Evolutionary conservation across 1,140 invertebrate species (phyloP).

Genomic region (Drosophila ficusphila): DNA sequence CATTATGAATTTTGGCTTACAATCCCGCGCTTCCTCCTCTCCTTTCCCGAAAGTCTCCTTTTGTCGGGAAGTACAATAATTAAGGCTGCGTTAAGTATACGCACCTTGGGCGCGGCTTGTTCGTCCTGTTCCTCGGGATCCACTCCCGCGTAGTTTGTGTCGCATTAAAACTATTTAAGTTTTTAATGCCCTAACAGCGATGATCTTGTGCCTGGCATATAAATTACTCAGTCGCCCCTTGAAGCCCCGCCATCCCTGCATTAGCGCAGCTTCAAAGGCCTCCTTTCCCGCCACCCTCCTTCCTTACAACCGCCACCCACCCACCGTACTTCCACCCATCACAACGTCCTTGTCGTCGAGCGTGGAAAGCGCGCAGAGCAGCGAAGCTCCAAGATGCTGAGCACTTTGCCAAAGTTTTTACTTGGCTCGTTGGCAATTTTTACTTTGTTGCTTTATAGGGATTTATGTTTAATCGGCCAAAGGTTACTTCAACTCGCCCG

Average conservation of each 20-base stretch:
- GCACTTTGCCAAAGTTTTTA: constrained; percentile 80
- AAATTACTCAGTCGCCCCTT: constrained; percentile 55
- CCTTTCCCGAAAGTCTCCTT: neutral
- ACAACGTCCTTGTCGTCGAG: constrained; percentile 57
- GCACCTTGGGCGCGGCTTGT: constrained; percentile 34
- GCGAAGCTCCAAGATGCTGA: constrained; percentile 54
- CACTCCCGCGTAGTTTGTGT: constrained; percentile 63
- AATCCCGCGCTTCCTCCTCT: neutral
- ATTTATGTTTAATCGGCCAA: constrained; percentile 81
- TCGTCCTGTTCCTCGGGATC: constrained; percentile 14
- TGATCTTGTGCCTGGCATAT: constrained; percentile 80
- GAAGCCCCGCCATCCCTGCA: constrained; percentile 10
- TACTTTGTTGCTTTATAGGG: constrained; percentile 80
- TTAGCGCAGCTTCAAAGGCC: constrained; percentile 68
- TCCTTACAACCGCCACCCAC: neutral
- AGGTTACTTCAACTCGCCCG: constrained; percentile 54
- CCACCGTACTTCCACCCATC: neutral
- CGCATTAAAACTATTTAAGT: constrained; percentile 83
- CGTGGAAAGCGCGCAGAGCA: constrained; percentile 32
- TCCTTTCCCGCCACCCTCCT: constrained; percentile 7
- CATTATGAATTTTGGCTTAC: constrained; percentile 51
- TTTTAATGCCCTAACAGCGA: constrained; percentile 79
- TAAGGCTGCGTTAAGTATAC: constrained; percentile 53
- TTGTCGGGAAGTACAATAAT: constrained; percentile 1
- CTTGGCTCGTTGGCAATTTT: constrained; percentile 81